Evolutionary conservation across 2,113 vertebrate genomes (phyloP).

Genomic region (Sclerurus mexicanus): DNA sequence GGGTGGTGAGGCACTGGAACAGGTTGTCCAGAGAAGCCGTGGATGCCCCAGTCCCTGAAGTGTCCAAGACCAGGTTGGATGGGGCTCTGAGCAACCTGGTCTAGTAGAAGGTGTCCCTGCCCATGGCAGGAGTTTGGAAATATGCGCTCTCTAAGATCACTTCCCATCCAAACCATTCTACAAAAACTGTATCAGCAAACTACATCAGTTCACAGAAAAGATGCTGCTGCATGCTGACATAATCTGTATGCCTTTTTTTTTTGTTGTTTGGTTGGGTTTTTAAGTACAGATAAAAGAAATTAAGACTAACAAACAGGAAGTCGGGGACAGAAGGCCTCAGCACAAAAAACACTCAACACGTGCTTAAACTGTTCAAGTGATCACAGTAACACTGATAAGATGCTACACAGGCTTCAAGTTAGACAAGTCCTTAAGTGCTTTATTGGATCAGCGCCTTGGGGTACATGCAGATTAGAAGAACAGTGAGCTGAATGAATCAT

Average conservation of each 20-base stretch:
- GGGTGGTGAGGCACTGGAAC: neutral
- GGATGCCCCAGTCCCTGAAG: fast-evolving
- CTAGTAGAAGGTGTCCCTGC: neutral
- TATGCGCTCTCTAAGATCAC: neutral
- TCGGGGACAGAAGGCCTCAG: neutral
- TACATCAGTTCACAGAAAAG: neutral
- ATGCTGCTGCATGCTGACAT: neutral
- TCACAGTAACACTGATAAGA: neutral
- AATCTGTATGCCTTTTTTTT: neutral
- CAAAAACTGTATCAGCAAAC: neutral
- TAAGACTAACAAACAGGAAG: neutral
- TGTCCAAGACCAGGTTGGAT: neutral
- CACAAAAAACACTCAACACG: conserved; percentile 4
- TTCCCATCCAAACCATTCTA: neutral
- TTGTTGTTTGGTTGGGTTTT: neutral
- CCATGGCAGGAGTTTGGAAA: neutral
- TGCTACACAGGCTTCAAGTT: neutral
- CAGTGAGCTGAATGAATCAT: neutral
- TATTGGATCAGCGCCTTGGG: neutral
- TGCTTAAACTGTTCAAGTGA: neutral
- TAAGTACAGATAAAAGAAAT: neutral
- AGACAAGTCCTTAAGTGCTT: neutral
- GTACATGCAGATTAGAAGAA: neutral
- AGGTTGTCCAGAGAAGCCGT: neutral
- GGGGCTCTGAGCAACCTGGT: neutral